Base-by-base conservation (phyloP, 2,113 vertebrate genomes). In the Pterocles orientalis region DNA sequence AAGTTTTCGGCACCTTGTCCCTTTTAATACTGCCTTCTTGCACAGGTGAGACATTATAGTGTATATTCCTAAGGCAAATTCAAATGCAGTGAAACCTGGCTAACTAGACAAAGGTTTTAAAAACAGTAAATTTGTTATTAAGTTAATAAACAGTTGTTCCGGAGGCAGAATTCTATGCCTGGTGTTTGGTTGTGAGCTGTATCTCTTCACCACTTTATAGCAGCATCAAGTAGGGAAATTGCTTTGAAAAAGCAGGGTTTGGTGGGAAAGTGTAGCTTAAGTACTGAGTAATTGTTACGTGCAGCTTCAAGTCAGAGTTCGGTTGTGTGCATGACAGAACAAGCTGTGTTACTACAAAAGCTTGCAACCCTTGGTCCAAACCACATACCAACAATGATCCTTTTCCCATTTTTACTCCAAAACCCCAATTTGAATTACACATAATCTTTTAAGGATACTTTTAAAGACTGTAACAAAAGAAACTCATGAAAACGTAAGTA, bases 251-350 rank as follows among this genome's bases (percentile, higher is more conserved):
- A 61, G 41, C 72, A 9, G 17, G 36, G 51, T 39, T 61, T 60
- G 18, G 26, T 85, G 60, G 24, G 43, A 34, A 58, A 64, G 20
- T 15, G 7, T 18, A 75, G 60, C 50, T 94, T 47, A 66, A 77
- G 29, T 48, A 25, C 50, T 25, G 48, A 70, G 50, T 9, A 50
- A 48, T 25, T 61, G 71, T 66, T 92, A 21, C 50, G 3, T 70
- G 54, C 64, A 88, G 50, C 70, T 87, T 76, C 75, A n/a, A 20
- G 58, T 70, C 45, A 0, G 9, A 43, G 41, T 81, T 65, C 14
- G 17, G 61, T 43, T 60, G 26, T 21, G 16, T 1, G 1, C 12
- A 0, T 12, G 28, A 64, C 1, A 2, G 53, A 68, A 79, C 2
- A 2, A 81, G 50, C 31, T 70, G 31, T 1, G 7, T 65, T 61